Conservation (phyloP, 2,888 invertebrate species). For the Lordiphosa fenestrarum region DNA sequence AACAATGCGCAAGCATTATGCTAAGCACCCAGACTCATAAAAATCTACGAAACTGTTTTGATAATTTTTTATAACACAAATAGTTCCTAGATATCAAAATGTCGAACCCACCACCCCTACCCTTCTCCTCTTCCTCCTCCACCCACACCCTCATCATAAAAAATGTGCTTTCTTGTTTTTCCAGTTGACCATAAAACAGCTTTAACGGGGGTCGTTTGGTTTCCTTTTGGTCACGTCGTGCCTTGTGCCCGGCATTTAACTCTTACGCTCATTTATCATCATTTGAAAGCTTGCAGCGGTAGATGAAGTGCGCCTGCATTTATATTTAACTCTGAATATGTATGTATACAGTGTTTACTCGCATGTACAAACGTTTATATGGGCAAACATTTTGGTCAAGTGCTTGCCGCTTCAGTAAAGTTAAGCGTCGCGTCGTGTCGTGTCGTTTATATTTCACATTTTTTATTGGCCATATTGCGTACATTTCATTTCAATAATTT, state of each 20-base stretch:
- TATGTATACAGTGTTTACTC: conserved; percentile 13
- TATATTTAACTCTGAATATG: conserved; percentile 28
- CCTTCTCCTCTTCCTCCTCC: too few relatives aligned
- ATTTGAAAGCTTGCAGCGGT: conserved; percentile 52
- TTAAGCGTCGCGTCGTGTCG: conserved; percentile 34
- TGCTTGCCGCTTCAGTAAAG: conserved; percentile 40
- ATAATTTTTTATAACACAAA: too few relatives aligned
- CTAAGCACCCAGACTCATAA: too few relatives aligned
- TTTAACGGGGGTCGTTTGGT: conserved; percentile 66
- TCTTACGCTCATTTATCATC: conserved; percentile 69
- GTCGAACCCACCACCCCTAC: too few relatives aligned
- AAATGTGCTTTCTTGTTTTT: conserved; percentile 8
- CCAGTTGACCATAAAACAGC: conserved; percentile 61
- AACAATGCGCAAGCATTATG: too few relatives aligned
- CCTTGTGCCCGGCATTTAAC: conserved; percentile 57
- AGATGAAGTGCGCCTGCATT: conserved; percentile 33
- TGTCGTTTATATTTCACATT: conserved; percentile 55
- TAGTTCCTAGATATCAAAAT: too few relatives aligned
- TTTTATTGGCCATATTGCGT: conserved; percentile 66
- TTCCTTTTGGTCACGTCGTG: conserved; percentile 18
- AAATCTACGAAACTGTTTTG: too few relatives aligned
- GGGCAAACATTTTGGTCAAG: conserved; percentile 56
- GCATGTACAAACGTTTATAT: conserved; percentile 12
- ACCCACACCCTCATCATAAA: neutral
- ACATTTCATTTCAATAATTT: conserved; percentile 54